A percentile compares a stretch with the other conserved stretches of the same genome.
phyloP scores from a whole-genome alignment of 2,888 invertebrate genomes.

The Tetragnatha montana region DNA sequence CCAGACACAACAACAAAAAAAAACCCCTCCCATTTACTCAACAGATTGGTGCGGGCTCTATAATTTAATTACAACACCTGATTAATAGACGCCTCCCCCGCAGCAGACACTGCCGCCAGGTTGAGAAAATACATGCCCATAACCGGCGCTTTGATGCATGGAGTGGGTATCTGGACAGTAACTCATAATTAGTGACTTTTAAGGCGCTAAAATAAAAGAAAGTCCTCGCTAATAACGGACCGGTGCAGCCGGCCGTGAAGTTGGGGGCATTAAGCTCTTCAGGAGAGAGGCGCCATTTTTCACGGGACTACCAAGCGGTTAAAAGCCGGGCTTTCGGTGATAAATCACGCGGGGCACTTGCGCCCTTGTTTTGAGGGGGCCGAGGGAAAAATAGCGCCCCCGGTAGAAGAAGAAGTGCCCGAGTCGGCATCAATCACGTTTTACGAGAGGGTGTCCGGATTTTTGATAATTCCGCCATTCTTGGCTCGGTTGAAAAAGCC shows the following conservation, averaged over 20 bases:
- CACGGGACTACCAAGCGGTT: constrained; percentile 33
- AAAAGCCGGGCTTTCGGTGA: constrained; percentile 47
- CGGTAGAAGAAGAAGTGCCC: neutral
- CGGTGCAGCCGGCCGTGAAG: constrained; percentile 50
- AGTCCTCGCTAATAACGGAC: constrained; percentile 23
- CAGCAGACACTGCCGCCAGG: neutral
- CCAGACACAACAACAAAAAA: neutral
- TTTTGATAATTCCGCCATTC: neutral
- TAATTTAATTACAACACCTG: neutral
- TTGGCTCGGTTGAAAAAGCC: no score
- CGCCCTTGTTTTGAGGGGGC: constrained; percentile 20
- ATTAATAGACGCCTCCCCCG: neutral
- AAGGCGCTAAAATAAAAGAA: constrained; percentile 51
- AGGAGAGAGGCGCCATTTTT: constrained; percentile 27
- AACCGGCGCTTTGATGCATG: constrained; percentile 3
- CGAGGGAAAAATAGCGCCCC: constrained; percentile 21
- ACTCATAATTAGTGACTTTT: constrained; percentile 61
- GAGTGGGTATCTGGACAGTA: constrained; percentile 32
- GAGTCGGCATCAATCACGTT: constrained; percentile 11
- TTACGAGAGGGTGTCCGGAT: constrained; percentile 1
- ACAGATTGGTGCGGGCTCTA: neutral
- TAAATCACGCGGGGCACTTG: constrained; percentile 47
- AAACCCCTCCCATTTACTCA: neutral
- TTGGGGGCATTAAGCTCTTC: constrained; percentile 42
- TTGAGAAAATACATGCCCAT: neutral